Percentiles rank a stretch among this genome's conserved stretches.
These are phyloP conservation scores for Tanytarsus gracilentus DNA, from an alignment of 2,888 invertebrate species.

Conservation along the genomic window DNA sequence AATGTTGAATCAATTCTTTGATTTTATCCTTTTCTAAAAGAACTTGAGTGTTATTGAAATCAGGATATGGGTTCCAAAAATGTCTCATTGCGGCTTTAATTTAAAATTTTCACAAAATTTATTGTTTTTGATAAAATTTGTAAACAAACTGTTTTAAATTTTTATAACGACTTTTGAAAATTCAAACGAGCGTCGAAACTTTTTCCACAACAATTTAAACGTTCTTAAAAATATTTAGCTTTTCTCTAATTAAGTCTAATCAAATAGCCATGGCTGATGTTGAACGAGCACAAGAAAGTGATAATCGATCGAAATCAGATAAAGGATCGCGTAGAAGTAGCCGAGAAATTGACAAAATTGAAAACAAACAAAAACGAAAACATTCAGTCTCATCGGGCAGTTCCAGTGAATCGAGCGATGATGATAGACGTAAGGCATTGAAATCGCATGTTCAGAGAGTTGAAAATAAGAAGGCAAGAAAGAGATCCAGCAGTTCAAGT, in stretches of 20 bases:
- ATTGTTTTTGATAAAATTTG: neutral
- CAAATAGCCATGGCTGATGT: neutral
- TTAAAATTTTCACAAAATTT: neutral
- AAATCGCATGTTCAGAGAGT: conserved; percentile 17
- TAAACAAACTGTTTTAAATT: neutral
- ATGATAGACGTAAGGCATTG: neutral
- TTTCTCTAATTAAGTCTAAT: neutral
- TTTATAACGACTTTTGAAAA: too few relatives aligned
- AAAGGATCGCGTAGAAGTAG: neutral
- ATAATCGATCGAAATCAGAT: neutral
- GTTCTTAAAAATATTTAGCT: neutral
- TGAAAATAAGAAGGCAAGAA: neutral
- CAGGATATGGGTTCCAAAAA: conserved; percentile 40
- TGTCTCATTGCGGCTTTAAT: conserved; percentile 32
- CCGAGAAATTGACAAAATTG: neutral
- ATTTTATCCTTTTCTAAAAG: conserved; percentile 39
- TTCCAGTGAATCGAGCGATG: neutral
- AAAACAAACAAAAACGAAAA: conserved; percentile 1
- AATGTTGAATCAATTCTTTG: conserved; percentile 39
- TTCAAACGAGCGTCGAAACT: neutral
- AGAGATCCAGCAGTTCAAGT: too few relatives aligned
- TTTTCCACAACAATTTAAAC: neutral
- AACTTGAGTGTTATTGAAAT: conserved; percentile 35
- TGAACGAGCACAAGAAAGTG: neutral
- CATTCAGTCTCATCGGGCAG: conserved; percentile 3